Evolutionary conservation across 2,888 invertebrate genomes (phyloP).

Genomic region (Heliconius sara): DNA sequence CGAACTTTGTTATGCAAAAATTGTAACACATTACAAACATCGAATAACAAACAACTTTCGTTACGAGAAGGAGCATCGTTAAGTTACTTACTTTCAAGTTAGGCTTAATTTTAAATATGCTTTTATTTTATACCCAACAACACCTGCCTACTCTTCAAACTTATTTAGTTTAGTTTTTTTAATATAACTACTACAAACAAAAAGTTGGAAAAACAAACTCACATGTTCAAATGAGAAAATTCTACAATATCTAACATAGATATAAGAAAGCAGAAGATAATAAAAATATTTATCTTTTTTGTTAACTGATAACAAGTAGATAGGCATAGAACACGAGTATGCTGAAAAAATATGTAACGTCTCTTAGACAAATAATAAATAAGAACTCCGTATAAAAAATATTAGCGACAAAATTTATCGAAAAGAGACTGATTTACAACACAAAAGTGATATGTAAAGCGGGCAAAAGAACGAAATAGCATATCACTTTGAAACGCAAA

Average conservation of each 20-base stretch:
- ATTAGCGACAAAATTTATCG: conserved; percentile 23
- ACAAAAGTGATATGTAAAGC: conserved; percentile 31
- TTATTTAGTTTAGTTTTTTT: background rate
- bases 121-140: background rate
- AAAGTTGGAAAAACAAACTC: too few relatives aligned
- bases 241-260: too few relatives aligned
- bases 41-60: conserved; percentile 26
- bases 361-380: background rate
- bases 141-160: background rate
- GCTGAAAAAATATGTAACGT: background rate
- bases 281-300: too few relatives aligned
- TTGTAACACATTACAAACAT: conserved; percentile 19
- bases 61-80: conserved; percentile 4
- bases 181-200: too few relatives aligned
- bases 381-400: background rate
- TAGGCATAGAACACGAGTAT: background rate
- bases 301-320: too few relatives aligned
- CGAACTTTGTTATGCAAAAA: conserved; percentile 20
- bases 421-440: conserved; percentile 38
- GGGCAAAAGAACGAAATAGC: conserved; percentile 53
- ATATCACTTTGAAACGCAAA: conserved; percentile 58
- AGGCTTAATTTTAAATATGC: background rate
- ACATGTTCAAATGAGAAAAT: too few relatives aligned
- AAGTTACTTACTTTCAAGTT: conserved; percentile 7
- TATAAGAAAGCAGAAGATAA: too few relatives aligned